phyloP scores from a whole-genome alignment of 2,797 vertebrate genomes.

The Calcarius lapponicus region DNA sequence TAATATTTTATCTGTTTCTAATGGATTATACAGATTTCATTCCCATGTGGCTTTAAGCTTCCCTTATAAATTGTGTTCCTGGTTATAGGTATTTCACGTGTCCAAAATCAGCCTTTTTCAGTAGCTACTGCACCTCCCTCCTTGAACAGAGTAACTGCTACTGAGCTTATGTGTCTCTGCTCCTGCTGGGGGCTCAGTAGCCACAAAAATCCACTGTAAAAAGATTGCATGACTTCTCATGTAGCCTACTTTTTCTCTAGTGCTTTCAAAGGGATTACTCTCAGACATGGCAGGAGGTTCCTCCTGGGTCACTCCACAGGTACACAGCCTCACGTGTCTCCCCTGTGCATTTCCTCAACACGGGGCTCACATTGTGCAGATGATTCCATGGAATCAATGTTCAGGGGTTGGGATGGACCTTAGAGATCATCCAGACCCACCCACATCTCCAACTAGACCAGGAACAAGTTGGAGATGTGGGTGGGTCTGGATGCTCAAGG shows the following conservation, averaged over 20 bases:
- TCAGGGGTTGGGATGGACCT: background rate
- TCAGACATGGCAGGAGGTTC: rapidly evolving
- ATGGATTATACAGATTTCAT: background rate
- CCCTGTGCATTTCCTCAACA: background rate
- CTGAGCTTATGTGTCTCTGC: background rate
- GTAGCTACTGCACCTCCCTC: background rate
- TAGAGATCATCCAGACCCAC: background rate
- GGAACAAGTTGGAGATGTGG: too few species aligned
- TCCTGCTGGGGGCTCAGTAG: background rate
- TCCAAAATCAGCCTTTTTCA: rapidly evolving
- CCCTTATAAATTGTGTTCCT: background rate
- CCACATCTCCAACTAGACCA: background rate
- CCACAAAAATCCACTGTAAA: background rate
- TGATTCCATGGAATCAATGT: background rate
- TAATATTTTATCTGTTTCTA: background rate
- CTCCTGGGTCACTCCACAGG: rapidly evolving
- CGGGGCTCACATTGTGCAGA: rapidly evolving
- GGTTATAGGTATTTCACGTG: background rate
- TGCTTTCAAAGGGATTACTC: background rate
- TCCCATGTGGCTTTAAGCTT: background rate
- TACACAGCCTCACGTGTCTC: background rate
- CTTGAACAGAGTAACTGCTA: background rate
- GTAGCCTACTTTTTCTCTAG: background rate
- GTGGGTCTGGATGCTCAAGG: too few species aligned
- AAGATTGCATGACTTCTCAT: background rate